A percentile compares a stretch with the other conserved stretches of the same genome.
These are phyloP conservation scores for Subacronicta megacephala DNA, from an alignment of 2,888 invertebrate genomes.

Conservation along the genomic window DNA sequence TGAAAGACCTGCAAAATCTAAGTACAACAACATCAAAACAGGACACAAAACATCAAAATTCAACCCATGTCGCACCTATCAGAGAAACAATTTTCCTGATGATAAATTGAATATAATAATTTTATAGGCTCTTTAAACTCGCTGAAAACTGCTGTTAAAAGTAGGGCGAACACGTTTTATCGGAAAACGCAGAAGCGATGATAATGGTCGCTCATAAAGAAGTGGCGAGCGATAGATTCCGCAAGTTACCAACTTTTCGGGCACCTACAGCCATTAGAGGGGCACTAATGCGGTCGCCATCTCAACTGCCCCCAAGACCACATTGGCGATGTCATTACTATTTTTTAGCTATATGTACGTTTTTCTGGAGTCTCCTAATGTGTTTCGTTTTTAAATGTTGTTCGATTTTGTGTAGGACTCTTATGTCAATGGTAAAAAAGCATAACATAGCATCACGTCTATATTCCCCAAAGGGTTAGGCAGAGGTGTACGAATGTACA, in stretches of 20 bases:
- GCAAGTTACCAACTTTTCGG: conserved; percentile 86
- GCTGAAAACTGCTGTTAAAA: conserved; percentile 80
- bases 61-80: conserved; percentile 34
- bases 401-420: conserved; percentile 21
- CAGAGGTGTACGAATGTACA: too few relatives aligned
- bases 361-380: conserved; percentile 27
- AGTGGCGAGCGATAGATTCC: conserved; percentile 85
- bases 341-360: conserved; percentile 50
- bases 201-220: conserved; percentile 88
- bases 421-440: not conserved
- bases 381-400: conserved; percentile 42
- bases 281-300: conserved; percentile 76
- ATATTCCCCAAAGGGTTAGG: too few relatives aligned
- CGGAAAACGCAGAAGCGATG: conserved; percentile 84
- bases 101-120: conserved; percentile 81
- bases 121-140: conserved; percentile 82
- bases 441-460: too few relatives aligned
- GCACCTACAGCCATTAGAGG: conserved; percentile 81
- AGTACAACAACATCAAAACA: conserved; percentile 4
- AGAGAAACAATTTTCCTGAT: conserved; percentile 59
- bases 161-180: conserved; percentile 86
- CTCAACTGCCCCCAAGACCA: conserved; percentile 65
- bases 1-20: too few relatives aligned
- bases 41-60: conserved; percentile 15
- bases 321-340: conserved; percentile 67